Base-by-base conservation (phyloP, 1,140 invertebrate genomes). In the Elymnias hypermnestra region DNA sequence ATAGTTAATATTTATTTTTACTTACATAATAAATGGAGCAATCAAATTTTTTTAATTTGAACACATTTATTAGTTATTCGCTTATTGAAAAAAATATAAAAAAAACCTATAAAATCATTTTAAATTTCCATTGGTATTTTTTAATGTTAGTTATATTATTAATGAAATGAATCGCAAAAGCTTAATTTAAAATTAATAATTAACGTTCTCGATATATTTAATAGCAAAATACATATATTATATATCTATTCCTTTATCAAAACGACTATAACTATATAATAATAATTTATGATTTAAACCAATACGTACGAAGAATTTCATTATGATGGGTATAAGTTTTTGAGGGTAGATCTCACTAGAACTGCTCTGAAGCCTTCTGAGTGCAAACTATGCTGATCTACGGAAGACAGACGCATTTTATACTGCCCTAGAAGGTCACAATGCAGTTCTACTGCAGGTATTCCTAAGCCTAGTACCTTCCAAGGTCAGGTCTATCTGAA, bases 261-360 rank as follows among this genome's bases (percentile, higher is more conserved):
- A 26, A 9, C 25, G 8, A 6, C 10, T 26, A 1, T 1, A 26
- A 26, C 8, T 9, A 26, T 19, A n/a, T 38, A 40, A 31, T 33
- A 19, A 5, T 21, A 10, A 22, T n/a, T 2, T 42, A 44, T 36
- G 6, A 47, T 33, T n/a, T n/a, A n/a, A 45, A 53, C 33, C 37
- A 53, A 63, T 61, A 83, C 79, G 71, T 71, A 83, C 79, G 50
- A 63, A 54, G 79, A 66, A 81, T 83, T 83, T 83, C 79, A 83
- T 83, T 62, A 72, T 81, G 69, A 59, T 54, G 55, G 48, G 43
- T 53, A n/a, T n/a, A n/a, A n/a, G n/a, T 51, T 38, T 39, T 45
- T 63, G 44, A 41, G 50, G 48, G 46, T 79, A 63, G 69, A 68
- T 78, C 53, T 76, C 70, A 81, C 72, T 65, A 75, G 74, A 83